Evolutionary conservation across 2,888 invertebrate species (phyloP).

Genomic region (Aporophyla nigra): DNA sequence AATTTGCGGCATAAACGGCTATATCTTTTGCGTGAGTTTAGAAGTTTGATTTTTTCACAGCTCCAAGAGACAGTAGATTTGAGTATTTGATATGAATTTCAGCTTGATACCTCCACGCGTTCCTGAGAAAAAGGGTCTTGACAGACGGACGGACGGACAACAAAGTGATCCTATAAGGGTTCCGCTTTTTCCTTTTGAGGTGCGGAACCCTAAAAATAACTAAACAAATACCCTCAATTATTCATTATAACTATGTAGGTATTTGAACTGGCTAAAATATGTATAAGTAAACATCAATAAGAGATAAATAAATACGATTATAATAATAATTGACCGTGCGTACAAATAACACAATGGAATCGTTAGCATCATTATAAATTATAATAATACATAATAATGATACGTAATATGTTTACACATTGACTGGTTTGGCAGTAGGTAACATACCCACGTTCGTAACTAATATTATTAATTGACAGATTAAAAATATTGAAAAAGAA

Average conservation of each 20-base stretch:
- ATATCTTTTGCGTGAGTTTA: no score
- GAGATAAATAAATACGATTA: constrained; percentile 11
- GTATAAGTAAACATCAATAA: constrained; percentile 8
- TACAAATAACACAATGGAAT: constrained; percentile 41
- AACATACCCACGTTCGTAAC: constrained; percentile 8
- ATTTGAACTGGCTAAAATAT: not conserved
- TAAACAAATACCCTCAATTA: no score
- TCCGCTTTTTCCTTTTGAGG: no score
- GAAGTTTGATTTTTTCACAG: no score
- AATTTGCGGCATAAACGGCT: no score
- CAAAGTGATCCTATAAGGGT: no score
- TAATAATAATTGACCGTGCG: constrained; percentile 26
- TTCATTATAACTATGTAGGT: not conserved
- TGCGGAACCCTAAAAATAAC: no score
- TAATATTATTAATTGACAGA: not conserved
- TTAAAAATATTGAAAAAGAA: not conserved
- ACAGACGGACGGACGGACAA: no score
- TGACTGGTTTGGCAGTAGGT: constrained; percentile 33
- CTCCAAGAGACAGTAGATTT: no score
- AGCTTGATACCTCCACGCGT: no score
- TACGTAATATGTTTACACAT: constrained; percentile 26
- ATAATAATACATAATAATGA: constrained; percentile 40
- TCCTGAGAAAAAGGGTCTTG: no score
- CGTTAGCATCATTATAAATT: constrained; percentile 42
- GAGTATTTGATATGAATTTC: no score